Evolutionary conservation across 2,888 invertebrate species (phyloP), one percentile per base, ranked within the genome.

Genomic region (Melanostoma scalare): DNA sequence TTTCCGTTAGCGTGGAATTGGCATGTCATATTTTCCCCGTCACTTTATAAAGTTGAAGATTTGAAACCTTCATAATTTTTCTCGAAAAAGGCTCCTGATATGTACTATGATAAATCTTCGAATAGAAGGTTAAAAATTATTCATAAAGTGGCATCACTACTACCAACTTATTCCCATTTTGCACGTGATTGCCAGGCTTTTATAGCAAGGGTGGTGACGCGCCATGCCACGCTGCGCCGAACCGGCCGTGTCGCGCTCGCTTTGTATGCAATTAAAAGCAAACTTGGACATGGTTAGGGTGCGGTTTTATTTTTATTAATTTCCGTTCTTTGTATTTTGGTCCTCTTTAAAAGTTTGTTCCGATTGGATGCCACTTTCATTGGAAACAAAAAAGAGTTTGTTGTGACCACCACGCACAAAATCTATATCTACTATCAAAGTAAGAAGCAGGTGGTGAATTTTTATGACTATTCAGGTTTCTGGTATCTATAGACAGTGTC

Each of bases 201-300:
- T 36, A 6, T 20, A 53, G 30, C 4, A 46, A 33, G 46, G 61
- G 53, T 68, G 60, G 74, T 68, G 63, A 56, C 50, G 55, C 10
- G 40, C 31, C n/a, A 10, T 31, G 40, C 42, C 40, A 61, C 31
- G 33, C 33, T 46, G 44, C 2, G n/a, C 53, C 10, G 6, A 10
- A n/a, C 48, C n/a, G 48, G 10, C n/a, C 35, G 31, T 36, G 36
- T 46, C 46, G 42, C 42, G 55, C 60, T 38, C 35, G 31, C 60
- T 38, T 74, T 65, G 68, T 78, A 58, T 73, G 78, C 82, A 84
- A 84, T 84, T 84, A 79, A 84, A 84, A 68, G 38, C 69, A 53
- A 74, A 60, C 78, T 36, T 65, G 84, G 84, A 84, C 84, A 79
- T 79, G 74, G 60, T 79, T 38, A 84, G 82, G 82, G 78, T 74